These are phyloP conservation scores for Chelonia mydas DNA, from an alignment of 2,797 vertebrate genomes.

Conservation along the genomic window DNA sequence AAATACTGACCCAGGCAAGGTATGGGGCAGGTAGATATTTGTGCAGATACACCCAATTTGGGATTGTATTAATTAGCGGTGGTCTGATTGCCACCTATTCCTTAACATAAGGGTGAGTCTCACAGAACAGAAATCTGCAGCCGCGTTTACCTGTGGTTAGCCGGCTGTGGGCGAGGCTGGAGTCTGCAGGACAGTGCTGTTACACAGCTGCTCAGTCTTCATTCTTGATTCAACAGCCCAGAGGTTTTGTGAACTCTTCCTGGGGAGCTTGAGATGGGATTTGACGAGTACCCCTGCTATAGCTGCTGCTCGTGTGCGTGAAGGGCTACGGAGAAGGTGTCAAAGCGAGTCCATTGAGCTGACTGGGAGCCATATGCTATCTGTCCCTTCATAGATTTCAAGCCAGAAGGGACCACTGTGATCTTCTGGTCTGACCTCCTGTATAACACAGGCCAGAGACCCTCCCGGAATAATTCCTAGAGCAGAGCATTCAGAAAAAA, in stretches of 20 bases:
- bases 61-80: fast-evolving
- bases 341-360: fast-evolving
- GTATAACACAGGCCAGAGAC: neutral
- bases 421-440: neutral
- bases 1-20: neutral
- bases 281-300: fast-evolving
- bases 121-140: neutral
- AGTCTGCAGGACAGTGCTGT: neutral
- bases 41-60: neutral
- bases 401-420: neutral
- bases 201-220: neutral
- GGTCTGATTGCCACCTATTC: neutral
- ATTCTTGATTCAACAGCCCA: neutral
- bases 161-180: neutral
- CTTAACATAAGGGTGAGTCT: neutral
- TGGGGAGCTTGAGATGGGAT: fast-evolving
- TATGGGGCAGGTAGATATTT: neutral
- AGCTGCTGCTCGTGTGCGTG: fast-evolving
- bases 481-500: neutral
- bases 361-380: fast-evolving
- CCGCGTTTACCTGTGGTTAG: fast-evolving
- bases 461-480: neutral
- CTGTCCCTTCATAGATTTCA: neutral
- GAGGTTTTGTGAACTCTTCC: neutral
- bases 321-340: fast-evolving